Evolutionary conservation across 2,888 invertebrate genomes (phyloP), one percentile per base, ranked within the genome.

Genomic region (Bursaphelenchus okinawaensis): DNA sequence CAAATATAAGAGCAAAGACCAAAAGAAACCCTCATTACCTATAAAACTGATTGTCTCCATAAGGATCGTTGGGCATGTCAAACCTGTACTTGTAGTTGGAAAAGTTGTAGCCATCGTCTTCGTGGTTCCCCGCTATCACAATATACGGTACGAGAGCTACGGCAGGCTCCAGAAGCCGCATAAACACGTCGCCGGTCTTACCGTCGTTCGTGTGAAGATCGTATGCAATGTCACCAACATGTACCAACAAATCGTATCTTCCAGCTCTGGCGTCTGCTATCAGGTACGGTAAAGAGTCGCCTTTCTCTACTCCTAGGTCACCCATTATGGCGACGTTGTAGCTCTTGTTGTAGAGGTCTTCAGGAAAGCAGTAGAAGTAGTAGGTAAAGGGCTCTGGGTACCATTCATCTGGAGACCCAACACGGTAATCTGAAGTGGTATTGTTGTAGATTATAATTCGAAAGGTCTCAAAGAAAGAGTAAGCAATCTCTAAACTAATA

Each of bases 251-350:
- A 65, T 83, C 82, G 62, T 75, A 76, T 1, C 64, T 63, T 16
- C 88, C 89, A 51, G 87, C 86, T 80, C 91, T 89, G 0, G 90
- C 87, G 81, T 94, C 94, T 75, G 89, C 87, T 84, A 92, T 91
- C 7, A 95, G 84, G 68, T 90, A 87, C 0, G 89, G 87, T 62
- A 94, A 85, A 0, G 93, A 91, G 76, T 90, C 90, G 2, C 93
- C 92, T 84, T 95, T 94, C 75, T 88, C 89, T 83, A 90, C 91
- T 22, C 95, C 95, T 89, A 95, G 89, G 83, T 95, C 95, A 0
- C 95, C 95, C 82, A 89, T 94, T 74, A 95, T 55, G 90, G n/a
- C n/a, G n/a, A n/a, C n/a, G n/a, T n/a, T n/a, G n/a, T n/a, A n/a
- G n/a, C n/a, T n/a, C n/a, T n/a, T n/a, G n/a, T n/a, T n/a, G 50